These are phyloP conservation scores for Agrochola macilenta DNA, from an alignment of 2,888 invertebrate genomes.

Conservation along the genomic window DNA sequence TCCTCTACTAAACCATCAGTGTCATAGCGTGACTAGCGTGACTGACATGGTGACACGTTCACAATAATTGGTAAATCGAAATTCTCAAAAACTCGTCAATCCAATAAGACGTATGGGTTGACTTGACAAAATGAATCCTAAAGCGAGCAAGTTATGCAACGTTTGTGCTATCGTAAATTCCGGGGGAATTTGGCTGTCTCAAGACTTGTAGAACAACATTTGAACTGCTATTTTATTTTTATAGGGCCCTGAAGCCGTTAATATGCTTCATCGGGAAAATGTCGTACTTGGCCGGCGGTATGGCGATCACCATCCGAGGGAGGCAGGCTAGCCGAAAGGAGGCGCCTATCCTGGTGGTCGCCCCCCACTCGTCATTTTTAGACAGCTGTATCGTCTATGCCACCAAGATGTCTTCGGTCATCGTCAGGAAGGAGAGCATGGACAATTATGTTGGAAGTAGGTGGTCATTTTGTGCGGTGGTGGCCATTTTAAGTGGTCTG, in stretches of 20 bases:
- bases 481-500: slow-evolving; percentile 43
- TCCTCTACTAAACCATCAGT: neutral
- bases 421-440: slow-evolving; percentile 95
- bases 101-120: neutral
- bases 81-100: neutral
- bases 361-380: slow-evolving; percentile 97
- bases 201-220: slow-evolving; percentile 46
- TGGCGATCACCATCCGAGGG: slow-evolving; percentile 94
- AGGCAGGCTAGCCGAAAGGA: slow-evolving; percentile 93
- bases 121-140: neutral
- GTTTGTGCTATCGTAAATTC: neutral
- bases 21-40: neutral
- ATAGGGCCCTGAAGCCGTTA: slow-evolving; percentile 91
- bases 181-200: slow-evolving; percentile 42
- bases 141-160: slow-evolving; percentile 2
- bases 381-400: slow-evolving; percentile 96
- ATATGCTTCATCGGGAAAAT: slow-evolving; percentile 94
- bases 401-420: slow-evolving; percentile 95
- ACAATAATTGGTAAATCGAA: neutral
- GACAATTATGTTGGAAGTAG: slow-evolving; percentile 97
- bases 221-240: slow-evolving; percentile 66
- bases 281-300: slow-evolving; percentile 94
- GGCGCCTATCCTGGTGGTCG: slow-evolving; percentile 96
- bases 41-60: neutral
- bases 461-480: slow-evolving; percentile 77